These are phyloP conservation scores for Prinia subflava DNA, from an alignment of 2,113 vertebrate species.

Conservation along the genomic window DNA sequence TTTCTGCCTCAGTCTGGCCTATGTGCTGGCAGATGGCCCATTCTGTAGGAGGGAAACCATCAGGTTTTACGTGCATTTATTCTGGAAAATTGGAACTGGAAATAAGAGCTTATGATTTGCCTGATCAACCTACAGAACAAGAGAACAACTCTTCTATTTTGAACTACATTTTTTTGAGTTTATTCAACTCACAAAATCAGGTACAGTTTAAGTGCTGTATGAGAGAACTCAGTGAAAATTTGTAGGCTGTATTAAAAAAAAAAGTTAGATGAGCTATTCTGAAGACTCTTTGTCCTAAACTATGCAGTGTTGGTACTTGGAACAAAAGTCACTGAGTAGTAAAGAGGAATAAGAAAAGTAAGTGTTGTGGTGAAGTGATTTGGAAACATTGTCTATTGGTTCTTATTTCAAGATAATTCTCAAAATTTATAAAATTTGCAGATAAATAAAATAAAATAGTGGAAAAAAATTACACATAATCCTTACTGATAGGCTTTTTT, in stretches of 20 bases:
- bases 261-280: neutral
- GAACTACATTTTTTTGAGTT: too few species aligned
- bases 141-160: neutral
- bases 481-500: neutral
- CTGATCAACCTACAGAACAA: neutral
- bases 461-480: neutral
- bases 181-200: neutral
- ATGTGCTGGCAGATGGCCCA: neutral
- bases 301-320: neutral
- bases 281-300: neutral
- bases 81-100: neutral
- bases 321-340: neutral
- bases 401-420: neutral
- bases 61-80: neutral
- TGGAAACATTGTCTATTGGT: neutral
- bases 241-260: neutral
- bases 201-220: fast-evolving
- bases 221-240: neutral
- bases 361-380: neutral
- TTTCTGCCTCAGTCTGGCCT: neutral
- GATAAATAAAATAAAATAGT: too few species aligned
- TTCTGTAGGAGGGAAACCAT: neutral
- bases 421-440: neutral
- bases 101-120: neutral
- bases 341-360: neutral